Evolutionary conservation across 2,113 vertebrate species (phyloP).

Genomic region (Mastomys coucha): DNA sequence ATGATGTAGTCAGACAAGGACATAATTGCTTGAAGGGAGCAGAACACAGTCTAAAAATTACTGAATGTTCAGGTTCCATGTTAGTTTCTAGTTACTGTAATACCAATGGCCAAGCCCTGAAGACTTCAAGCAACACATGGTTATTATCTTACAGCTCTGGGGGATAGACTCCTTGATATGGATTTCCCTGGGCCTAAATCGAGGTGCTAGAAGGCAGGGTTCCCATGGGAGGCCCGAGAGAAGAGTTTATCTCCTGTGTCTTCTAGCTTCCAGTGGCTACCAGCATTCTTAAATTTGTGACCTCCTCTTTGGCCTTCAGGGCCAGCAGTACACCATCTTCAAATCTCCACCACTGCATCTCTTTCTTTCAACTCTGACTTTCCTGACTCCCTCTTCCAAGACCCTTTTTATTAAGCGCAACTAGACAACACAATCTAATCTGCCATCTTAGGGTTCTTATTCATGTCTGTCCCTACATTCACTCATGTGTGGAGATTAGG

Average conservation of each 20-base stretch:
- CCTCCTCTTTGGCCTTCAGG: background rate
- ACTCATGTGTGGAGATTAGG: background rate
- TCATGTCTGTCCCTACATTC: background rate
- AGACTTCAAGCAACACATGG: background rate
- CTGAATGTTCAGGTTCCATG: background rate
- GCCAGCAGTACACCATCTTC: too few relatives aligned
- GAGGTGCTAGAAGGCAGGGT: background rate
- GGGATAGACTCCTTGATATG: background rate
- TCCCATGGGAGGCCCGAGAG: background rate
- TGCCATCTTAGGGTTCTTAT: background rate
- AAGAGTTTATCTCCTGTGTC: background rate
- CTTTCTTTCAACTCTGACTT: background rate
- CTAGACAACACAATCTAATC: background rate
- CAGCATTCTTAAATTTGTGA: background rate
- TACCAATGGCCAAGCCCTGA: background rate
- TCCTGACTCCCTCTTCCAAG: background rate
- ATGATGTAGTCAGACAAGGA: background rate
- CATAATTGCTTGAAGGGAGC: background rate
- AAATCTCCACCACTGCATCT: background rate
- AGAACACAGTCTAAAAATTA: background rate
- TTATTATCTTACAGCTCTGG: background rate
- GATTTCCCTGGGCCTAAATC: background rate
- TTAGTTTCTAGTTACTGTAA: background rate
- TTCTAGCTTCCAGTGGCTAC: background rate
- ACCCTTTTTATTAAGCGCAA: background rate